Percentiles rank a stretch among this genome's conserved stretches.
Conservation (phyloP, 2,797 vertebrate genomes). For the Neosilurus mollespiculum region DNA sequence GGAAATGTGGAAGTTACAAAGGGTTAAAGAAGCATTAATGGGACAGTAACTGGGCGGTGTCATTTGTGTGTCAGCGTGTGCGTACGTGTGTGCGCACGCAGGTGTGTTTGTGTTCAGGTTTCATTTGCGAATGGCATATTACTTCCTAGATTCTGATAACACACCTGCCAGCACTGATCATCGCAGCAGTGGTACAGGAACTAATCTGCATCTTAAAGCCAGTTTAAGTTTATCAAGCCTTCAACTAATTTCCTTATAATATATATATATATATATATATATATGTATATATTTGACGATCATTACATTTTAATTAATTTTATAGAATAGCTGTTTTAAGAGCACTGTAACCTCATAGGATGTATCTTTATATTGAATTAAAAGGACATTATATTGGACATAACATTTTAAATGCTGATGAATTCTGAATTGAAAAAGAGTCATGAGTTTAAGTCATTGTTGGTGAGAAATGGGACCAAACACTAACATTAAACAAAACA, state of each 20-base stretch:
- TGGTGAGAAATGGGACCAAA: background rate
- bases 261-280: too few relatives aligned
- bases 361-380: background rate
- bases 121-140: background rate
- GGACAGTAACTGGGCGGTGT: background rate
- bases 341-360: constrained; percentile 60
- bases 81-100: background rate
- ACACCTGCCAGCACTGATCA: background rate
- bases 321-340: background rate
- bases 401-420: background rate
- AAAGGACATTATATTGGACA: background rate
- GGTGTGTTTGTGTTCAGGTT: too few relatives aligned
- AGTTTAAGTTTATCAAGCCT: background rate
- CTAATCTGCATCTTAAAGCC: background rate
- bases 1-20: constrained; percentile 36
- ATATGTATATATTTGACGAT: background rate
- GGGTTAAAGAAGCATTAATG: background rate
- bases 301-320: background rate
- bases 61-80: background rate
- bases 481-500: too few relatives aligned
- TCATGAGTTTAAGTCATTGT: background rate
- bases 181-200: constrained; percentile 2
- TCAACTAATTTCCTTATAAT: background rate
- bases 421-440: background rate
- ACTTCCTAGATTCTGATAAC: background rate